Evolutionary conservation across 1,140 invertebrate genomes (phyloP), one percentile per base, ranked within the genome.

Genomic region (Trigoniulus corallinus): DNA sequence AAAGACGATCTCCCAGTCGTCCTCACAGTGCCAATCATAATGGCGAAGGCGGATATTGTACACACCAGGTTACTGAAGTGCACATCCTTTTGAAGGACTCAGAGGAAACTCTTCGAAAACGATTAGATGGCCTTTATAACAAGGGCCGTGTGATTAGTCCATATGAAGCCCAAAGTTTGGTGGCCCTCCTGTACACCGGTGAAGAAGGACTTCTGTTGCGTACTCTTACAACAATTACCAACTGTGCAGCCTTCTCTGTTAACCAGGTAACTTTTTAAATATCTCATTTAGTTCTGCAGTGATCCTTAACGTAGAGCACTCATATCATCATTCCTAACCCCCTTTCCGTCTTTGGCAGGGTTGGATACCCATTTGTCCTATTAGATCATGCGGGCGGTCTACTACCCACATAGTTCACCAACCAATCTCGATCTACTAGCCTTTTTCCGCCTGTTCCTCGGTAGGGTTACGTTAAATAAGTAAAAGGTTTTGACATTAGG

Each of bases 161-260:
- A 3, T 67, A 68, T 54, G 72, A 74, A 62, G 71, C 73, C 0
- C 71, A 73, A 59, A 67, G 69, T 53, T 58, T 77, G 21, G 70
- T 73, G 15, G 64, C 66, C 25, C 57, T 77, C 13, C 56, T 77
- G 23, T 65, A 69, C 51, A 66, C 70, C 2, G 63, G 66, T 41
- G 71, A 76, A 59, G 64, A 67, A 51, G 62, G 64, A 7, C 56
- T 75, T 3, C 58, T 75, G 13, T 63, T 72, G 56, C 65, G 70
- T 54, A 67, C 71, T 22, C 56, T 77, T 7, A 67, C 65, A 20
- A 73, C 70, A 25, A 69, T 76, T 50, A 66, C 68, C 46, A 74
- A 74, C 57, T 72, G 69, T 62, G 69, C 71, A 26, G 72, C 73
- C n/a, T 75, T 75, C 57, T 67, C 70, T 44, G 61, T 59, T 25